Conservation (phyloP, 2,113 vertebrate species). For the Chionodraco myersi region DNA sequence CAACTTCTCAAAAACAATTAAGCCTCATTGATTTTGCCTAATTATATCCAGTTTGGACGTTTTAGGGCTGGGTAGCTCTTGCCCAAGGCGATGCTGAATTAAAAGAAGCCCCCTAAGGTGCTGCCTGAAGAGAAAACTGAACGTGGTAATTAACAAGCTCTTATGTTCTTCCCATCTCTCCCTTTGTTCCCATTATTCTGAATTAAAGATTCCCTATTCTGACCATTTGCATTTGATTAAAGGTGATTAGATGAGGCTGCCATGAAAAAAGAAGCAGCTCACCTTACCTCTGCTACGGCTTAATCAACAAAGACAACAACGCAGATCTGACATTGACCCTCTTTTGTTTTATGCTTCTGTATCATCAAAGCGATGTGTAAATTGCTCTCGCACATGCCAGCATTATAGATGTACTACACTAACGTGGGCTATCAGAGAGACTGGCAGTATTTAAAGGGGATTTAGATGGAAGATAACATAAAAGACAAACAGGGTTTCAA, state of each 20-base stretch:
- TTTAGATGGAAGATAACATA: conserved; percentile 3
- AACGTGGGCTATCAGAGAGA: not conserved
- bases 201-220: conserved; percentile 67
- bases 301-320: conserved; percentile 41
- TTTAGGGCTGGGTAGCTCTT: conserved; percentile 49
- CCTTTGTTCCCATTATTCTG: conserved; percentile 69
- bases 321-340: conserved; percentile 23
- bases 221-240: conserved; percentile 75
- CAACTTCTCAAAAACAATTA: conserved; percentile 59
- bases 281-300: not conserved
- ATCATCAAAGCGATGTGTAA: conserved; percentile 10
- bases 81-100: conserved; percentile 63
- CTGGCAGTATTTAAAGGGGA: not conserved
- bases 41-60: conserved; percentile 39
- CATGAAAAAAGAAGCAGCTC: conserved; percentile 18
- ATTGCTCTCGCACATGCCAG: not conserved
- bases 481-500: conserved; percentile 4
- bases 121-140: conserved; percentile 53
- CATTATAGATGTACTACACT: conserved; percentile 13
- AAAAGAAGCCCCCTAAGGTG: conserved; percentile 67
- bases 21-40: conserved; percentile 62
- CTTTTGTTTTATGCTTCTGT: conserved; percentile 26
- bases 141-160: conserved; percentile 68
- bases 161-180: conserved; percentile 51
- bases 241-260: conserved; percentile 53